Evolutionary conservation across 2,113 vertebrate species (phyloP).

Genomic region (Gasterosteus aculeatus): DNA sequence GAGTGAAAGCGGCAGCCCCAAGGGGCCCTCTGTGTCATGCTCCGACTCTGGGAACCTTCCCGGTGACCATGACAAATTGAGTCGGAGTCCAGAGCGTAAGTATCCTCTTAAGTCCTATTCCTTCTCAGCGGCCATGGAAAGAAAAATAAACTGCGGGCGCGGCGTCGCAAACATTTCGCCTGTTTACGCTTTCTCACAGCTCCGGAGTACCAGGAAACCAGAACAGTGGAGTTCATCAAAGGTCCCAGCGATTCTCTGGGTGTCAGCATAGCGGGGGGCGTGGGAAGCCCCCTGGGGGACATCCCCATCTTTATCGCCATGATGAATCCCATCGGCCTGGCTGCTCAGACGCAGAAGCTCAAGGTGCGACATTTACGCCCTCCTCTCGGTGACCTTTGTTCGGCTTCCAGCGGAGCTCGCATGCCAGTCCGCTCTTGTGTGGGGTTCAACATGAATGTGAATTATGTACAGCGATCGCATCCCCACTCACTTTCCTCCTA

Average conservation of each 20-base stretch:
- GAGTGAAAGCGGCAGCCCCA: constrained; percentile 83
- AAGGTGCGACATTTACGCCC: constrained; percentile 78
- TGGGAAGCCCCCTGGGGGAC: constrained; percentile 95
- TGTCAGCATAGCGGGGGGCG: constrained; percentile 95
- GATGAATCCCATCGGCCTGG: constrained; percentile 95
- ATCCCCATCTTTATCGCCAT: constrained; percentile 98
- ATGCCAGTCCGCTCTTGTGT: constrained; percentile 28
- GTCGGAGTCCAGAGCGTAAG: constrained; percentile 84
- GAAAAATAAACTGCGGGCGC: background rate
- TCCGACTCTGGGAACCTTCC: constrained; percentile 73
- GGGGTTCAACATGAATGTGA: constrained; percentile 23
- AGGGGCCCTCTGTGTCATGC: constrained; percentile 77
- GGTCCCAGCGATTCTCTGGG: constrained; percentile 89
- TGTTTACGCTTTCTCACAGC: constrained; percentile 51
- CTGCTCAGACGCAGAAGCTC: constrained; percentile 94
- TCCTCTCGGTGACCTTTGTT: background rate
- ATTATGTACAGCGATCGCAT: background rate
- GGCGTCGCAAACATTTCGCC: background rate
- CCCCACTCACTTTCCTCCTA: constrained; percentile 31
- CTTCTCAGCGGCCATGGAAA: background rate
- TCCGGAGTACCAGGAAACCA: constrained; percentile 86
- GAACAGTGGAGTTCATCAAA: constrained; percentile 94
- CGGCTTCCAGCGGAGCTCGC: background rate
- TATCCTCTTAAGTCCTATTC: background rate
- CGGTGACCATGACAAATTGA: constrained; percentile 77